Percentiles rank a stretch among this genome's conserved stretches.
Evolutionary conservation across 2,797 vertebrate genomes (phyloP).

Genomic region (Prionace glauca): DNA sequence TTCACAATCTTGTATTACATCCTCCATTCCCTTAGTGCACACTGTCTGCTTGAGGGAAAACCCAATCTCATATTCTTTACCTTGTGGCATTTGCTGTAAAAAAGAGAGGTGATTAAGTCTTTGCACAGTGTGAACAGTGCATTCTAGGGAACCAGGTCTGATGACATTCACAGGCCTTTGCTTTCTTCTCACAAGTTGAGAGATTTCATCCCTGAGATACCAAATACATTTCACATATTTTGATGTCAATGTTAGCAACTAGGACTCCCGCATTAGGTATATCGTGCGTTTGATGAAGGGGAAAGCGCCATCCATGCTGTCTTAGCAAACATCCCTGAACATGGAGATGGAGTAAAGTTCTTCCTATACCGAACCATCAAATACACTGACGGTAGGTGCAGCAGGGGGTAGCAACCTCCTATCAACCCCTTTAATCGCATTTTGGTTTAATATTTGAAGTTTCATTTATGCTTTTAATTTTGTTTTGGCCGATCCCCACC

Average conservation of each 20-base stretch:
- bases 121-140: not conserved
- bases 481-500: no score
- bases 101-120: not conserved
- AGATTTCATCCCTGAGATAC: not conserved
- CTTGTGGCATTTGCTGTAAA: not conserved
- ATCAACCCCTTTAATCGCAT: no score
- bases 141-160: not conserved
- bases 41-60: constrained; percentile 17
- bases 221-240: not conserved
- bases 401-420: not conserved
- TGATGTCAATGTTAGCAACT: not conserved
- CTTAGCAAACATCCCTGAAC: not conserved
- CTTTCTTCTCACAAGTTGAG: not conserved
- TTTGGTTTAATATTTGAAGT: no score
- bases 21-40: constrained; percentile 21
- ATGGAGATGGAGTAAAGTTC: not conserved
- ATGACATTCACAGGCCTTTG: not conserved
- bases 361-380: not conserved
- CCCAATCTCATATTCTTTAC: constrained; percentile 24
- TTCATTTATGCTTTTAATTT: no score
- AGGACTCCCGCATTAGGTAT: not conserved
- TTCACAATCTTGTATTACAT: constrained; percentile 11
- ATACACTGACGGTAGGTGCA: not conserved
- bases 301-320: not conserved
- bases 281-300: not conserved